Base-by-base conservation (phyloP, 2,888 invertebrate genomes). In the Automeris io region DNA sequence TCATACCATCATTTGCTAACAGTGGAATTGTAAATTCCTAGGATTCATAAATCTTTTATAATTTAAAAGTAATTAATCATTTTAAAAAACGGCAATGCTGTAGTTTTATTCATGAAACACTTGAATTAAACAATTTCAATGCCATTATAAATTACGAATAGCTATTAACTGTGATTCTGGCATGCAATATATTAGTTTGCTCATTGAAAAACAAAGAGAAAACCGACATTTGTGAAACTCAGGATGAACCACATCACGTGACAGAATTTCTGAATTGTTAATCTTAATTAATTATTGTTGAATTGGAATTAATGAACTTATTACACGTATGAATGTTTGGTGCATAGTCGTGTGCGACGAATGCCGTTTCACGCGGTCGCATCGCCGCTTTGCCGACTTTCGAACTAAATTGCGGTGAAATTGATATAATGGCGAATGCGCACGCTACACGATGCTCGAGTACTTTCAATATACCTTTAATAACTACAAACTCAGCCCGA, bases 381-480 rank as follows among this genome's bases (percentile, higher is more conserved):
- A 49, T 57, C 47, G 43, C 16, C 16, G 50, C 45, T 54, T 59
- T 47, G 42, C 43, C 57, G 57, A 73, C 81, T 81, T 83, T 83
- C 79, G 60, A 78, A 61, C 67, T 60, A 78, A 77, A 74, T 70
- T 66, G 66, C 62, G 67, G 78, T 71, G 79, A 81, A 85, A 80
- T 64, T 69, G 64, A 74, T 70, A 70, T 69, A 74, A 76, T 70
- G 65, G 61, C 54, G 57, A 40, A 42, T 42, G 46, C 35, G 43
- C 49, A 47, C 41, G 36, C 66, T 72, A 75, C 71, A 68, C 70
- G 63, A 71, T 64, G 49, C 37, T 56, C 45, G 42, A 39, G 29
- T 34, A 18, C 21, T 25, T 34, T 23, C 32, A 32, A 29, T 31
- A 37, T 22, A 32, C 32, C 23, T 37, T 16, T 37, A 13, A 16